Conservation (phyloP, 2,113 vertebrate species). For the Corvus cornix region DNA sequence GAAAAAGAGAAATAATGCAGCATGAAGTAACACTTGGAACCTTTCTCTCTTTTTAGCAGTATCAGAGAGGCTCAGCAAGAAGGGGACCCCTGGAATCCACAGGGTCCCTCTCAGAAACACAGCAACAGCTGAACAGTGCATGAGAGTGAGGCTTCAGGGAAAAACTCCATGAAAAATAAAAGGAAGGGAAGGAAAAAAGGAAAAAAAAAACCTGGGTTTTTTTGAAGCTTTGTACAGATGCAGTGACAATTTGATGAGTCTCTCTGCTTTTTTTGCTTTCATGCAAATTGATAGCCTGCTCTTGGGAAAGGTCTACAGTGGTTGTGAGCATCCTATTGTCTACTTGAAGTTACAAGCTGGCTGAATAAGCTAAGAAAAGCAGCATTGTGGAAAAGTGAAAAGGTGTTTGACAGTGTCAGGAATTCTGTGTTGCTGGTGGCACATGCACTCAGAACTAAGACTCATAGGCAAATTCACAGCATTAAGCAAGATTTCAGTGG, state of each 20-base stretch:
- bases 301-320: conserved; percentile 14
- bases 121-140: conserved; percentile 49
- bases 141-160: conserved; percentile 46
- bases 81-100: conserved; percentile 9
- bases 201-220: accelerated
- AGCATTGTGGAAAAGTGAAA: not conserved
- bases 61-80: conserved; percentile 23
- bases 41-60: conserved; percentile 31
- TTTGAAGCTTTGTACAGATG: conserved; percentile 27
- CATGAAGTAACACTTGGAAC: conserved; percentile 36
- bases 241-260: conserved; percentile 42
- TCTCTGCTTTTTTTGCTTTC: conserved; percentile 21
- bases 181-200: not conserved
- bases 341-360: conserved; percentile 19
- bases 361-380: not conserved
- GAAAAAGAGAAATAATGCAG: conserved; percentile 43
- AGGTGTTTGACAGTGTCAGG: not conserved
- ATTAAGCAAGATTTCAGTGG: not conserved
- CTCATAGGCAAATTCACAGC: not conserved
- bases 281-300: conserved; percentile 36
- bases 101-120: conserved; percentile 23
- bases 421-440: not conserved
- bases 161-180: conserved; percentile 63
- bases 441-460: not conserved
- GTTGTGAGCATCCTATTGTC: not conserved